A percentile compares a stretch with the other conserved stretches of the same genome.
Conservation (phyloP, 1,140 invertebrate species). For the Drosophila repletoides region DNA sequence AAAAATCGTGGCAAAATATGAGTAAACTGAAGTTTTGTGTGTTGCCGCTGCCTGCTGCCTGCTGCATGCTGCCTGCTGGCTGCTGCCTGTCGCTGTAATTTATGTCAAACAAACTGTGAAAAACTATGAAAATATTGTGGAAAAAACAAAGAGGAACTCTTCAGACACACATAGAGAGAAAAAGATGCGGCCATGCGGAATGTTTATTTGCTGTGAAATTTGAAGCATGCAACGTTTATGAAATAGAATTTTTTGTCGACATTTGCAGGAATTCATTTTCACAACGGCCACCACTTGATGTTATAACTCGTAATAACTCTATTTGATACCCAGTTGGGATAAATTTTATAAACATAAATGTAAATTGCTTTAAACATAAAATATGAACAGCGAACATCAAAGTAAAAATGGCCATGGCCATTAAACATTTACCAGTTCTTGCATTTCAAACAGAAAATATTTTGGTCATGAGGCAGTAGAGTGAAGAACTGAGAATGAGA, state of each 20-base stretch:
- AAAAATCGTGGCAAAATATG: slow-evolving; percentile 51
- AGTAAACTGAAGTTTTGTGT: slow-evolving; percentile 47
- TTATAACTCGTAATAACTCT: slow-evolving; percentile 47
- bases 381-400: slow-evolving; percentile 45
- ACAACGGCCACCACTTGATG: slow-evolving; percentile 38
- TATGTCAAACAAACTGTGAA: slow-evolving; percentile 62
- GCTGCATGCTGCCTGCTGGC: background rate
- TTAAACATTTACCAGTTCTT: slow-evolving; percentile 61
- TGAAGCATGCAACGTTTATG: slow-evolving; percentile 60
- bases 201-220: slow-evolving; percentile 71
- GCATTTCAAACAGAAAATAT: slow-evolving; percentile 26
- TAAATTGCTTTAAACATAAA: slow-evolving; percentile 56
- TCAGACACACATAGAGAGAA: slow-evolving; percentile 18
- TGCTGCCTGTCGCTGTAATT: slow-evolving; percentile 56
- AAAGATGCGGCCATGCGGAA: slow-evolving; percentile 61
- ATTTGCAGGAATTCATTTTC: slow-evolving; percentile 31
- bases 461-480: background rate
- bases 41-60: background rate
- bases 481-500: background rate
- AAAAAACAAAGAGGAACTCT: slow-evolving; percentile 52
- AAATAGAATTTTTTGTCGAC: slow-evolving; percentile 53
- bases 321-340: slow-evolving; percentile 34
- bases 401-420: slow-evolving; percentile 51
- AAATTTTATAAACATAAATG: slow-evolving; percentile 42
- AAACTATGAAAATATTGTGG: slow-evolving; percentile 62